Conservation (phyloP, 2,888 invertebrate genomes). For the Germaria angustata region DNA sequence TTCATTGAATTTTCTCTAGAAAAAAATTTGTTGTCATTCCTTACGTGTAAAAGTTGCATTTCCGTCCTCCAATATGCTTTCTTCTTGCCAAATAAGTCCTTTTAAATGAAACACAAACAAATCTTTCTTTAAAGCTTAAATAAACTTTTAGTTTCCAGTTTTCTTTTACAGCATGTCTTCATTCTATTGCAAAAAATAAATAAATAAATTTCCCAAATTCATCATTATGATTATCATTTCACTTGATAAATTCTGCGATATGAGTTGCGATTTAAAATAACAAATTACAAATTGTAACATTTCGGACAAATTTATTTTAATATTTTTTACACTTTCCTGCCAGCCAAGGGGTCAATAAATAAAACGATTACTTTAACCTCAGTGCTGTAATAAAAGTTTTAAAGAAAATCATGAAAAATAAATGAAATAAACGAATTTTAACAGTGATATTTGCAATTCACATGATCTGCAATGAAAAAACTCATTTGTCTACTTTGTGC, state of each 20-base stretch:
- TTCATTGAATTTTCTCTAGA: too few species aligned
- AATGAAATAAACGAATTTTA: neutral
- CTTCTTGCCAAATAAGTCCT: too few species aligned
- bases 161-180: too few species aligned
- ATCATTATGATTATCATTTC: neutral
- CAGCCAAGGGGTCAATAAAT: conserved; percentile 30
- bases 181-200: too few species aligned
- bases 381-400: neutral
- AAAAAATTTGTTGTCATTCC: too few species aligned
- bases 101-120: too few species aligned
- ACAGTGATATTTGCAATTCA: conserved; percentile 20
- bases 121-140: too few species aligned
- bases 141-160: too few species aligned
- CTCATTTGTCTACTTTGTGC: conserved; percentile 38
- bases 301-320: neutral
- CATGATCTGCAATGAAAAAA: conserved; percentile 27
- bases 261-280: conserved; percentile 10
- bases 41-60: too few species aligned
- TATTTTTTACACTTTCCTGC: neutral
- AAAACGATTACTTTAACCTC: conserved; percentile 44
- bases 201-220: conserved; percentile 18
- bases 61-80: too few species aligned
- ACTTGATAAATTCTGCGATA: conserved; percentile 3
- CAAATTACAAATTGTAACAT: conserved; percentile 14
- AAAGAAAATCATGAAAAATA: neutral